Evolutionary conservation across 2,113 vertebrate species (phyloP), one percentile per base, ranked within the genome.

Genomic region (Numida meleagris): DNA sequence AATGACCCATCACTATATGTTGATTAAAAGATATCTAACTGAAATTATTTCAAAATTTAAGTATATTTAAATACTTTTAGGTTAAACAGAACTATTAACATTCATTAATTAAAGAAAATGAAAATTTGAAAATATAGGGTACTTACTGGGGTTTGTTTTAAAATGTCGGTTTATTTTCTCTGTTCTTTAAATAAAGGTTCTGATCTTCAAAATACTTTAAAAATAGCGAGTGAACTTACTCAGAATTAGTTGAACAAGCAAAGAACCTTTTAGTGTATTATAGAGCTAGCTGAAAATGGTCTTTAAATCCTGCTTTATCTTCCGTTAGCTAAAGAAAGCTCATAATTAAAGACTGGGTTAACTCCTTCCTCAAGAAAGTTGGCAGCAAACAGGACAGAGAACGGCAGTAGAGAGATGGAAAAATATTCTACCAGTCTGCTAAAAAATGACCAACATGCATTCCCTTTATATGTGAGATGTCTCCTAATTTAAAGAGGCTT

Each of bases 241-340:
- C 48, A 87, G 88, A 93, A 92, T 96, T 94, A 95, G 88, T 58
- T 80, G 82, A 96, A 96, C 51, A 73, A 84, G 62, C 53, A 86
- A 90, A 38, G 88, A 84, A 93, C 93, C 91, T 93, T 93, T 94
- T 85, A 82, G 61, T 91, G 65, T 74, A 82, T 94, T 94, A 86
- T 48, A 81, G 95, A 95, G 73, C 75, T 82, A 75, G 88, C 90
- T 95, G 91, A 85, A 95, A 96, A 93, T 66, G 78, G 27, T 93
- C 36, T 90, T 95, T 89, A 95, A 96, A 95, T 95, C 88, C 91
- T 82, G 19, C 78, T 93, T 96, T 92, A 94, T 92, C 79, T 92
- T 94, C 67, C 45, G 70, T 36, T 88, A 95, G 66, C 70, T 94
- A 92, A 95, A 85, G 67, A 68, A 94, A 93, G 74, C 78, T 89